phyloP scores from a whole-genome alignment of 2,888 invertebrate species.

The Drosophila birchii region DNA sequence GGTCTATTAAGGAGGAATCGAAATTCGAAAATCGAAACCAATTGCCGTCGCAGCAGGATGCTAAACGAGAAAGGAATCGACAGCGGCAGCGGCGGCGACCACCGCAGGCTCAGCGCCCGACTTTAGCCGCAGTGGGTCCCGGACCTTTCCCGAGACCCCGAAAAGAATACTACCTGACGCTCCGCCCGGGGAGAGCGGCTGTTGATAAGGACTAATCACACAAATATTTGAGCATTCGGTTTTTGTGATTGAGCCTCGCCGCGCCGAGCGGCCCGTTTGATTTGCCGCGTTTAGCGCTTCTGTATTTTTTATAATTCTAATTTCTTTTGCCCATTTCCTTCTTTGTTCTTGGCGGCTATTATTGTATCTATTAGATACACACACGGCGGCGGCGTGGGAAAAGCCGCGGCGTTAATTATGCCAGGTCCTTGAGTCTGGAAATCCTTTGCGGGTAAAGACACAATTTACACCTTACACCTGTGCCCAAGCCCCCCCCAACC shows the following conservation, averaged over 20 bases:
- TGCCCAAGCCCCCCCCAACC: slow-evolving; percentile 30
- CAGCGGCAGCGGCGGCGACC: slow-evolving; percentile 38
- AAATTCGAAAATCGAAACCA: slow-evolving; percentile 61
- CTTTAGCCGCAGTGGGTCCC: slow-evolving; percentile 74
- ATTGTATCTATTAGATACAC: slow-evolving; percentile 65
- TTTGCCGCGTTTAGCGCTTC: slow-evolving; percentile 81
- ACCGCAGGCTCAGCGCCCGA: slow-evolving; percentile 66
- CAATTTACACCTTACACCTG: slow-evolving; percentile 77
- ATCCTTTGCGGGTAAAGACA: slow-evolving; percentile 60
- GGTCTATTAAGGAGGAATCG: slow-evolving; percentile 66
- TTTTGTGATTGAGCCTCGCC: slow-evolving; percentile 66
- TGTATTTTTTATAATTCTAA: slow-evolving; percentile 66
- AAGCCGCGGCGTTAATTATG: slow-evolving; percentile 79
- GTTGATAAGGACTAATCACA: slow-evolving; percentile 82
- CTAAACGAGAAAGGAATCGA: slow-evolving; percentile 73
- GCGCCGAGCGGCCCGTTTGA: slow-evolving; percentile 69
- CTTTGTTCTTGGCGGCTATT: slow-evolving; percentile 60
- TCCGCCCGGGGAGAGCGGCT: slow-evolving; percentile 40
- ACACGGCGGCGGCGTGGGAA: slow-evolving; percentile 75
- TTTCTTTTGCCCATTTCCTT: slow-evolving; percentile 64
- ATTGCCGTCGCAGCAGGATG: slow-evolving; percentile 76
- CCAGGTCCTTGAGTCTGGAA: slow-evolving; percentile 54
- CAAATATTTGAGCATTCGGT: slow-evolving; percentile 82
- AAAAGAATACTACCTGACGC: slow-evolving; percentile 36
- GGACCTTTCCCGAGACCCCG: slow-evolving; percentile 29